Evolutionary conservation across 2,888 invertebrate species (phyloP).

Genomic region (Incurvaria masculella): DNA sequence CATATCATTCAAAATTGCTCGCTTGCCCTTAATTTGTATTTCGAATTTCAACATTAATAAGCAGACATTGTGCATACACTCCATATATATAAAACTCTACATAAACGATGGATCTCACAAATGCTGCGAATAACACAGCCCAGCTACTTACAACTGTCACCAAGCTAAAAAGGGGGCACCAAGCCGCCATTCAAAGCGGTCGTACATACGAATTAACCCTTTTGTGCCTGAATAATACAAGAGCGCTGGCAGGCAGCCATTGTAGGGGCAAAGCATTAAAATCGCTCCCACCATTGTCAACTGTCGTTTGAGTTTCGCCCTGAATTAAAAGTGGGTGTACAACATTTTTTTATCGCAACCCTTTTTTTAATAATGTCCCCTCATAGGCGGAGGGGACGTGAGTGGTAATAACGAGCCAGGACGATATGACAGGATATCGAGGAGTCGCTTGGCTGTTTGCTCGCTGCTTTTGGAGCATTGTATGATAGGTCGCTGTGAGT

Average conservation of each 20-base stretch:
- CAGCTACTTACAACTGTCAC: too few species aligned
- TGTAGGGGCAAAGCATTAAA: background rate
- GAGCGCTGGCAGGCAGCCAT: background rate
- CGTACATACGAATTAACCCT: background rate
- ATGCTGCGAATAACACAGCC: too few species aligned
- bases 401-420: background rate
- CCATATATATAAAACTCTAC: too few species aligned
- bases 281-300: conserved; percentile 37
- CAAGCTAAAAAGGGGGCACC: too few species aligned
- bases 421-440: background rate
- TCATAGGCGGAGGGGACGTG: conserved; percentile 5
- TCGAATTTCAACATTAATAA: too few species aligned
- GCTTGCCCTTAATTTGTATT: too few species aligned
- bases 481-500: background rate
- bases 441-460: background rate
- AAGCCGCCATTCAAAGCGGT: too few species aligned
- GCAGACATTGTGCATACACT: too few species aligned
- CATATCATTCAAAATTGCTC: too few species aligned
- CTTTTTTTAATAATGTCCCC: background rate
- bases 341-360: conserved; percentile 23
- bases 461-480: background rate
- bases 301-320: conserved; percentile 37
- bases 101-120: too few species aligned
- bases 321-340: conserved; percentile 51
- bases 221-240: background rate